Evolutionary conservation across 2,888 invertebrate species (phyloP).

Genomic region (Heterodera filipjevi): DNA sequence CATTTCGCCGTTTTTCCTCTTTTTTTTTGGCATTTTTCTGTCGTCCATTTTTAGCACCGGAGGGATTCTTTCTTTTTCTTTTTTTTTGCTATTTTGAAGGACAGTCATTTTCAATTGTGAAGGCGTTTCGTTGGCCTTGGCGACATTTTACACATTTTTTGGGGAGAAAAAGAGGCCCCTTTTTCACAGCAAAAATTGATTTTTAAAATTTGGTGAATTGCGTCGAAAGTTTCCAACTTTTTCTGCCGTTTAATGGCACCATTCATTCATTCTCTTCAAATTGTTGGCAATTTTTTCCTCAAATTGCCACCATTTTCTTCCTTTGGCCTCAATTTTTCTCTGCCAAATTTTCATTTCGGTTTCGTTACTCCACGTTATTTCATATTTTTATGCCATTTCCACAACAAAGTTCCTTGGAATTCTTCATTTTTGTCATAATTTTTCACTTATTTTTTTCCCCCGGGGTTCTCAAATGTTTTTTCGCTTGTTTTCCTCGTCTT

Average conservation of each 20-base stretch:
- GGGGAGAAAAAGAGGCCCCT: too few relatives aligned
- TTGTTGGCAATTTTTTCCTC: neutral
- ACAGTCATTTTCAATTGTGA: neutral
- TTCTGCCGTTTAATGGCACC: neutral
- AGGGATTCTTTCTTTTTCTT: neutral
- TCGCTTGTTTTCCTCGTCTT: neutral
- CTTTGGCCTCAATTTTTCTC: too few relatives aligned
- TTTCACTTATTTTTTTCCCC: neutral
- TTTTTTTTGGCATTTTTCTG: neutral
- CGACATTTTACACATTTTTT: too few relatives aligned
- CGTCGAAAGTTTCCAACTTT: too few relatives aligned
- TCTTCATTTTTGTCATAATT: too few relatives aligned
- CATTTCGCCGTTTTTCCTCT: neutral
- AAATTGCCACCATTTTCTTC: neutral
- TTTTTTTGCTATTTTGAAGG: neutral
- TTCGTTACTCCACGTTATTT: too few relatives aligned
- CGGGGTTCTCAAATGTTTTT: neutral
- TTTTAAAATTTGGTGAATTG: too few relatives aligned
- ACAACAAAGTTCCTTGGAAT: too few relatives aligned
- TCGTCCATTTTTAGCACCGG: neutral
- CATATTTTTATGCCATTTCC: too few relatives aligned
- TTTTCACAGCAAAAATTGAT: too few relatives aligned
- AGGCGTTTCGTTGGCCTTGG: too few relatives aligned
- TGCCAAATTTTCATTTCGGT: too few relatives aligned
- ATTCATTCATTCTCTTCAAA: neutral